Evolutionary conservation across 2,888 invertebrate genomes (phyloP).

Genomic region (Muscina levida): DNA sequence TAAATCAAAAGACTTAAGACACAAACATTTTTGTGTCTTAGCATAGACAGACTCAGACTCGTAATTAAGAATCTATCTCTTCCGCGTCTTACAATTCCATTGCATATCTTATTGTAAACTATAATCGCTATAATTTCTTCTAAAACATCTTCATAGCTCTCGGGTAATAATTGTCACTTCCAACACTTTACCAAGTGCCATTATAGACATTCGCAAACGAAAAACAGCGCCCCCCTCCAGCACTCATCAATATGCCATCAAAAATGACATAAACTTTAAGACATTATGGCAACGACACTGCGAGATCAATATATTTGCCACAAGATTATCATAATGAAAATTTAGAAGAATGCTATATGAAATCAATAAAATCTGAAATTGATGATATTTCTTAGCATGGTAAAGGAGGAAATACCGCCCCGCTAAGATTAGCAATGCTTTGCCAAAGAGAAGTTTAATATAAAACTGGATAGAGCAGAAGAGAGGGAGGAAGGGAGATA

Average conservation of each 20-base stretch:
- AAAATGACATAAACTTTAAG: slow-evolving; percentile 23
- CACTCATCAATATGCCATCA: slow-evolving; percentile 37
- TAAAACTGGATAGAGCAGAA: neutral
- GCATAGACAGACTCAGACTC: neutral
- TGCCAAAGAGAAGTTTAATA: neutral
- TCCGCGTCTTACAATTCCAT: neutral
- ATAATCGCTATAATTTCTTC: slow-evolving; percentile 19
- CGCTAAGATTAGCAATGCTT: neutral
- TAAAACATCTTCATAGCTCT: slow-evolving; percentile 22
- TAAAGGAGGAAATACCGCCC: neutral
- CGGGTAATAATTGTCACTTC: neutral
- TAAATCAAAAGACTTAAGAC: neutral
- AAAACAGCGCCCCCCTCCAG: neutral
- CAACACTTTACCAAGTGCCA: slow-evolving; percentile 9
- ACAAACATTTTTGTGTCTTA: neutral
- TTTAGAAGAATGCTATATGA: slow-evolving; percentile 34
- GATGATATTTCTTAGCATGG: slow-evolving; percentile 22
- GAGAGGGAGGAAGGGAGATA: neutral
- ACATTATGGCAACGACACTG: neutral
- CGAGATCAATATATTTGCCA: neutral
- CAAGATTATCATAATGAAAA: slow-evolving; percentile 25
- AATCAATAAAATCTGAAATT: slow-evolving; percentile 35
- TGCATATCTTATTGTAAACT: too few relatives aligned
- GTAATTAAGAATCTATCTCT: neutral
- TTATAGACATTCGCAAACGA: neutral